These are phyloP conservation scores for Sorex fumeus DNA, from an alignment of 2,113 vertebrate genomes.

Conservation along the genomic window DNA sequence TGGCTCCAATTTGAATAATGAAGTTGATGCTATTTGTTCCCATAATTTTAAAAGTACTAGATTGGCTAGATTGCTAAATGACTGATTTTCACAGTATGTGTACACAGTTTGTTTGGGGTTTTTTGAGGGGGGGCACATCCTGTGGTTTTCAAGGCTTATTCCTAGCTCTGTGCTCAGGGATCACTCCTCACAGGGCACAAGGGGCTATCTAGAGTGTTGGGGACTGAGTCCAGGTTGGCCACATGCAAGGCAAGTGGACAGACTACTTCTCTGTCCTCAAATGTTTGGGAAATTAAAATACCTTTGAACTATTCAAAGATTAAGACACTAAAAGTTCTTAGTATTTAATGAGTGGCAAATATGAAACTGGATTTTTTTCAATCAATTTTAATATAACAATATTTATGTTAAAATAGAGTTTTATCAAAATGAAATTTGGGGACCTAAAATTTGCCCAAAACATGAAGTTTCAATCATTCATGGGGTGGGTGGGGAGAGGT, in stretches of 20 bases:
- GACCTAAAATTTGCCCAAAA: not conserved
- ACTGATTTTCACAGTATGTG: not conserved
- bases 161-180: too few relatives aligned
- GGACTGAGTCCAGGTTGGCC: too few relatives aligned
- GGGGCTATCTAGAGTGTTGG: too few relatives aligned
- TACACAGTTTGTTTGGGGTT: not conserved
- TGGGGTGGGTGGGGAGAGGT: not conserved
- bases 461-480: not conserved
- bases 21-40: conserved; percentile 28
- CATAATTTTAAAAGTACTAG: conserved; percentile 42
- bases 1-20: conserved; percentile 48
- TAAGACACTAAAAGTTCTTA: conserved; percentile 24
- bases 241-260: too few relatives aligned
- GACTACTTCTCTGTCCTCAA: too few relatives aligned
- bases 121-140: too few relatives aligned
- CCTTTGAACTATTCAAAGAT: conserved; percentile 34
- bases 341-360: conserved; percentile 8
- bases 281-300: not conserved
- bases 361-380: conserved; percentile 1
- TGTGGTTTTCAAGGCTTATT: too few relatives aligned
- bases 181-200: too few relatives aligned
- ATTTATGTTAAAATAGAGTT: conserved; percentile 24
- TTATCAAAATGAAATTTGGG: conserved; percentile 23
- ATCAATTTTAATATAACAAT: conserved; percentile 18
- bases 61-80: not conserved